Evolutionary conservation across 2,113 vertebrate species (phyloP), one percentile per base, ranked within the genome.

Genomic region (Saccopteryx leptura): DNA sequence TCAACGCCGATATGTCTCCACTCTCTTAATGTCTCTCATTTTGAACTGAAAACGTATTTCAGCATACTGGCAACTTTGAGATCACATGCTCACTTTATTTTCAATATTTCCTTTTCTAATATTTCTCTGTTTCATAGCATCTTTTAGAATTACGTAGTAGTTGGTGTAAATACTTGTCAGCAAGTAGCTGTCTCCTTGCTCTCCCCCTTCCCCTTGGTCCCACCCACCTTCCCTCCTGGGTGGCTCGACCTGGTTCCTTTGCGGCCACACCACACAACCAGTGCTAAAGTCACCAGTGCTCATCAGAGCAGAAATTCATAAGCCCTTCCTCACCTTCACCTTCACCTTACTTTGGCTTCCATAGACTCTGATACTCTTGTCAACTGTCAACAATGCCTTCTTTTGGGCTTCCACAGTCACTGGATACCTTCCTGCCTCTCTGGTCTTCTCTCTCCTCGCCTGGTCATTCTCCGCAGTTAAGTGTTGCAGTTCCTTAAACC

Each of bases 81-180:
- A 18, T 60, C 26, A 61, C 71, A 33, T 6, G 1, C 80, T 69
- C 46, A 83, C 12, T 56, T 68, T 46, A 31, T n/a, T 78, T 46
- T 48, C 33, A 79, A 1, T 46, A n/a, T 46, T 88, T 94, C 58
- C 21, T 95, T 68, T 93, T 54, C 93, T 75, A 33, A 68, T 33
- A 15, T 65, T 54, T 87, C 52, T 24, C 24, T 60, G 2, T 78
- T 68, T 54, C 24, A 6, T 69, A n/a, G 15, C 39, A 24, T 50
- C 39, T 60, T 88, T 72, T 71, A n/a, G n/a, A 87, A 23, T 76
- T 81, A 61, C 68, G 91, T 81, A 54, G 13, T 63, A 9, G 1
- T 24, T 21, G 46, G 46, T 83, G 69, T 90, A 15, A 61, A 81
- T 28, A 46, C 15, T 48, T 48, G 24, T 46, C 7, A 19, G 58